These are phyloP conservation scores for Bellardia bayeri DNA, from an alignment of 2,888 invertebrate species.

Conservation along the genomic window DNA sequence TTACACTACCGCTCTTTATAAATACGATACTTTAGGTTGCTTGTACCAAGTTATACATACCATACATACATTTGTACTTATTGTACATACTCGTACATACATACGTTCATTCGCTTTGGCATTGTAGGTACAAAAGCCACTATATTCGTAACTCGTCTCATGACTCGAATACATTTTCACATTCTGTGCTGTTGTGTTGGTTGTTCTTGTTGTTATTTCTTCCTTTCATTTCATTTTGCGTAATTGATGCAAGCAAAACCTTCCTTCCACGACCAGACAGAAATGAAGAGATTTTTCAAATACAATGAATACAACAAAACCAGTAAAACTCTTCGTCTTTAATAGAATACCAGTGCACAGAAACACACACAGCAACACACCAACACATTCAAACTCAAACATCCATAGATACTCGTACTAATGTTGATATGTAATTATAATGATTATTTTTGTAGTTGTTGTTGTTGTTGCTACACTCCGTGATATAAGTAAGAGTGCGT, in stretches of 20 bases:
- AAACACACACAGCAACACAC: constrained; percentile 27
- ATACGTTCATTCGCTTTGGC: constrained; percentile 1
- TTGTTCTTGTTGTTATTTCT: constrained; percentile 4
- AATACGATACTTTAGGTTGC: constrained; percentile 25
- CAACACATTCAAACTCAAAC: background rate
- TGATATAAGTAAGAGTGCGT: background rate
- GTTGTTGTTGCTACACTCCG: constrained; percentile 16
- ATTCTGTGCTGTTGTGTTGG: background rate
- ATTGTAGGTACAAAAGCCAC: constrained; percentile 33
- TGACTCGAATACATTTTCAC: constrained; percentile 18
- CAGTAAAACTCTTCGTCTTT: constrained; percentile 28
- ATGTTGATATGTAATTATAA: constrained; percentile 17
- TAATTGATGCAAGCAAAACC: constrained; percentile 73
- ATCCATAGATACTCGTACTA: constrained; percentile 24
- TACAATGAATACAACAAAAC: constrained; percentile 42
- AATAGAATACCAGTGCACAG: constrained; percentile 13
- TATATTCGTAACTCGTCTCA: constrained; percentile 1
- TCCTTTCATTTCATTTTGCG: constrained; percentile 59
- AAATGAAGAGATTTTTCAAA: constrained; percentile 39
- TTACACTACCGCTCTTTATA: background rate
- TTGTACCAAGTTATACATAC: background rate
- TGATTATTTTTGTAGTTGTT: constrained; percentile 1
- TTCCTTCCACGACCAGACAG: constrained; percentile 60
- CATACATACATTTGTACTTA: no score
- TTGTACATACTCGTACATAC: no score